Base-by-base conservation (phyloP, 2,113 vertebrate species). In the Gasterosteus nipponicus region DNA sequence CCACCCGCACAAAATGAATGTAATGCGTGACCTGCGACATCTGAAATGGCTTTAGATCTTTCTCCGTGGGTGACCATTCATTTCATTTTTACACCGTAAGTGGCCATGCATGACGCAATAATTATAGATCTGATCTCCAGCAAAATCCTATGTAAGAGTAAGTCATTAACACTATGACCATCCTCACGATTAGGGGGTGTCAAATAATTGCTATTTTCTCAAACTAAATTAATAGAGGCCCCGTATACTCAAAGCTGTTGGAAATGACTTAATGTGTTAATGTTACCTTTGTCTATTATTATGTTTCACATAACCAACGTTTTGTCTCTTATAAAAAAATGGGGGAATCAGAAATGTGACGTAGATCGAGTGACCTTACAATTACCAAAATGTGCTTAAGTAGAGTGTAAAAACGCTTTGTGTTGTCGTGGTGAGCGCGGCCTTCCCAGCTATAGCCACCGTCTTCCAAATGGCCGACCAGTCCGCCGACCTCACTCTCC, bases 301-400 rank as follows among this genome's bases (percentile, higher is more conserved):
- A 67, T 82, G 78, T 92, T 89, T 80, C 65, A 83, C 78, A 82
- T 76, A 86, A 86, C 80, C 78, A 77, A 69, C 80, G 68, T 83
- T 90, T 86, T 86, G 74, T 90, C 77, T 89, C 89, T 89, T 87
- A 49, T 79, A 73, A 49, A 49, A 83, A 77, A 68, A 57, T 51
- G 6, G 22, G 53, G 77, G 78, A 82, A 81, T 86, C 73, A 51
- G 81, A 91, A 82, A 79, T 78, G 64, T 85, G 73, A 90, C 58
- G 78, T 89, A 93, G 88, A 87, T 89, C n/a, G 84, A 92, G 88
- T 90, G 91, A 91, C 85, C 87, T 93, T 91, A 87, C 58, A 85
- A 89, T 90, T 93, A 93, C 92, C 92, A 93, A 93, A 94, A 93
- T 90, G 89, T 90, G 84, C 90, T 90, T 89, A 81, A 81, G 77